phyloP scores from a whole-genome alignment of 2,888 invertebrate species.

The Troides oblongomaculatus region DNA sequence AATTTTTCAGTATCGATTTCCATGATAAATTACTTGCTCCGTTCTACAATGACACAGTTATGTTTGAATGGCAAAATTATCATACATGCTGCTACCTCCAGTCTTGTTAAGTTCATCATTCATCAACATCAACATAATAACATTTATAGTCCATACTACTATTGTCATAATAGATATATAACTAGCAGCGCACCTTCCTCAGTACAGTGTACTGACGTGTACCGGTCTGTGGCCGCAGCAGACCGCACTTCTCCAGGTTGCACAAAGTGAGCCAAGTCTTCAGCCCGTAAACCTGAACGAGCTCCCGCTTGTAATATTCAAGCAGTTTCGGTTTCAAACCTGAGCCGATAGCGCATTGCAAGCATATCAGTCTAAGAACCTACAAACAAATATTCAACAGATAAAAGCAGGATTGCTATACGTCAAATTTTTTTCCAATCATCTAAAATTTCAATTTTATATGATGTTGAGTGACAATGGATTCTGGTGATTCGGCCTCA shows the following conservation, averaged over 20 bases:
- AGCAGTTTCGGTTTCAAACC: conserved; percentile 95
- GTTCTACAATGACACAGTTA: no score
- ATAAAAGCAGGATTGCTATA: neutral
- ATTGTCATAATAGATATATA: no score
- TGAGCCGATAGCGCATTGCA: conserved; percentile 95
- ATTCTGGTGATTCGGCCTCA: no score
- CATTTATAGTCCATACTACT: no score
- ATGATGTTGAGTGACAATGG: no score
- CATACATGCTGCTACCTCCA: no score
- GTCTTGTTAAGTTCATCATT: no score
- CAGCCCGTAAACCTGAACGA: conserved; percentile 91
- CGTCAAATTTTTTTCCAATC: neutral
- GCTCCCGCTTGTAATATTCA: conserved; percentile 81
- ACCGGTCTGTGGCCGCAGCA: conserved; percentile 87
- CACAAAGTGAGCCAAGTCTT: conserved; percentile 89
- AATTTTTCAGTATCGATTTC: no score
- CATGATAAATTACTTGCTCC: no score
- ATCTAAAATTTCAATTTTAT: neutral
- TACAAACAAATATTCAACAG: conserved; percentile 35
- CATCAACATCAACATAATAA: no score
- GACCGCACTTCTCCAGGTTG: conserved; percentile 92
- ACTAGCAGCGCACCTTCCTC: conserved; percentile 81
- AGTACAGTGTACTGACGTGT: conserved; percentile 86
- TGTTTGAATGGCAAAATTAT: no score
- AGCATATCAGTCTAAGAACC: conserved; percentile 92